phyloP scores from a whole-genome alignment of 2,113 vertebrate genomes.

The Cranoglanis bouderius region DNA sequence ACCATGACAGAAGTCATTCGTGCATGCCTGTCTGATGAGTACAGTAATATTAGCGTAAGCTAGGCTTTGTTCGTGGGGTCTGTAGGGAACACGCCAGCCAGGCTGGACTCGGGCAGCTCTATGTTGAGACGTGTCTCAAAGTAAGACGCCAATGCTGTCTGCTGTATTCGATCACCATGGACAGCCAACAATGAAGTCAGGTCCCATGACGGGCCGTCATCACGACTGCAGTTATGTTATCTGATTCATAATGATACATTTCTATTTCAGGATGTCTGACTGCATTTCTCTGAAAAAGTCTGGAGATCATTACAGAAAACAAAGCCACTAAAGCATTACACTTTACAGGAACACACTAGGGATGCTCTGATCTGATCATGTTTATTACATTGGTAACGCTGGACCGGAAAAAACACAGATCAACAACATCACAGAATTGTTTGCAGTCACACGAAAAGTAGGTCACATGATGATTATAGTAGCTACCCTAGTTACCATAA shows the following conservation, averaged over 20 bases:
- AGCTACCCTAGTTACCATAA: not conserved
- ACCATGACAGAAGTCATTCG: constrained; percentile 27
- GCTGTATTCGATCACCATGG: constrained; percentile 11
- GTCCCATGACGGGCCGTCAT: constrained; percentile 15
- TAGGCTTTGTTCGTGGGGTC: not conserved
- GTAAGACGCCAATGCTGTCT: constrained; percentile 16
- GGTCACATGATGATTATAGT: not conserved
- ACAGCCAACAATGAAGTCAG: constrained; percentile 36
- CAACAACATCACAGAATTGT: not conserved
- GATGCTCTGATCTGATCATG: not conserved
- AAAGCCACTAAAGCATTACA: not conserved
- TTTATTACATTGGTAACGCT: not conserved
- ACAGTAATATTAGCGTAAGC: constrained; percentile 40
- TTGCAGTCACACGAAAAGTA: not conserved
- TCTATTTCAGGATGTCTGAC: constrained; percentile 20
- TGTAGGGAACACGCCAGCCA: not conserved
- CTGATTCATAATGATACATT: constrained; percentile 10
- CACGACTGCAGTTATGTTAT: constrained; percentile 15
- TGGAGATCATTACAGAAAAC: not conserved
- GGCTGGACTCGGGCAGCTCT: not conserved
- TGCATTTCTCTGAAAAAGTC: constrained; percentile 15
- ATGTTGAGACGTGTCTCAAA: not conserved
- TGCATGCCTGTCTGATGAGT: constrained; percentile 2
- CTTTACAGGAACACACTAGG: not conserved
- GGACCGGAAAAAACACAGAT: not conserved